phyloP scores from a whole-genome alignment of 2,888 invertebrate genomes.

The Latrodectus hesperus region DNA sequence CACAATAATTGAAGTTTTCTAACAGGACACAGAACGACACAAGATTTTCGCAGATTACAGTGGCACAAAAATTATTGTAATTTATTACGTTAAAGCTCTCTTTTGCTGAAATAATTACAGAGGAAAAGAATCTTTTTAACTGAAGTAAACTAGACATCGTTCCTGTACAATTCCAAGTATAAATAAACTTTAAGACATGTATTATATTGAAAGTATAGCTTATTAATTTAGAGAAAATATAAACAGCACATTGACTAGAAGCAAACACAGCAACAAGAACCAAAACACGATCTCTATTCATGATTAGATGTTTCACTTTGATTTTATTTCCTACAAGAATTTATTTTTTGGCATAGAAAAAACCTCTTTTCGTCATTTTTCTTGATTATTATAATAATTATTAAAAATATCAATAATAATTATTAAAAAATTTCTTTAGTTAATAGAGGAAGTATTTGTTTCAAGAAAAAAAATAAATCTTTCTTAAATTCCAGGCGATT shows the following conservation, averaged over 20 bases:
- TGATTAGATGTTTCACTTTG: not conserved
- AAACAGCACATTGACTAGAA: conserved; percentile 59
- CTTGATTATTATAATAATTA: no score
- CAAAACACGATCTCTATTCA: conserved; percentile 59
- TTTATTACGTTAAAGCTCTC: conserved; percentile 25
- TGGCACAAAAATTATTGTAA: conserved; percentile 14
- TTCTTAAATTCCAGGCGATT: no score
- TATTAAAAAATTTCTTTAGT: no score
- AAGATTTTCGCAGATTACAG: conserved; percentile 12
- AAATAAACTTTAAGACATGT: conserved; percentile 21
- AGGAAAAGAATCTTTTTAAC: conserved; percentile 45
- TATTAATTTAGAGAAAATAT: conserved; percentile 31
- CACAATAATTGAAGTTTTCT: conserved; percentile 22
- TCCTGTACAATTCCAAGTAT: conserved; percentile 48
- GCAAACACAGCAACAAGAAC: conserved; percentile 51
- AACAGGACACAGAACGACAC: conserved; percentile 8
- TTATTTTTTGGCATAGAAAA: not conserved
- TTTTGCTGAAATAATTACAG: conserved; percentile 19
- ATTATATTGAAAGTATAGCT: conserved; percentile 18
- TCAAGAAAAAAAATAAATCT: no score
- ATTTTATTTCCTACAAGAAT: not conserved
- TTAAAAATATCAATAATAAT: no score
- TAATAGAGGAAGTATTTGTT: no score
- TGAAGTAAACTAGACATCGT: conserved; percentile 40
- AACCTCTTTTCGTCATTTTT: no score